Base-by-base conservation (phyloP, 2,113 vertebrate species). In the Dinomys branickii region DNA sequence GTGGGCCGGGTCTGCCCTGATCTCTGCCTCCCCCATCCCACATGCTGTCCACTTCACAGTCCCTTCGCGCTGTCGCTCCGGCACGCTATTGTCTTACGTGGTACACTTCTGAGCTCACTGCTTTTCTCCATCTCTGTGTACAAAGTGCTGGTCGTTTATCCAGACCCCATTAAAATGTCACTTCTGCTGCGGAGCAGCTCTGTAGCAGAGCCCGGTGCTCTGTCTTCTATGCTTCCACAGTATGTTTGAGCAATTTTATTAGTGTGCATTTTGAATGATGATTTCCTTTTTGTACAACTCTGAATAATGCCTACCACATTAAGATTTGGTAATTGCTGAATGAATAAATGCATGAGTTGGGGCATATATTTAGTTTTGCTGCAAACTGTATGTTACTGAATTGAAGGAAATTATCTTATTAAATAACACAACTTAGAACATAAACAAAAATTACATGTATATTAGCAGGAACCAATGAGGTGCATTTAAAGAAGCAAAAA, bases 331-430 rank as follows among this genome's bases (percentile, higher is more conserved):
- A 47, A 30, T 59, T 59, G 82, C 41, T 73, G n/a, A 35, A 26
- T 61, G 59, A 91, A 91, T 94, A 94, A 88, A 85, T 84, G 84
- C 54, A 56, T 91, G 84, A 35, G 77, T 93, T 54, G 84, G 87
- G 73, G 58, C 33, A n/a, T 41, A 71, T 61, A 26, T 26, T 94
- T 91, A 67, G 61, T 78, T 88, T 95, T 88, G 75, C 59, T 94
- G 12, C 10, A 69, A 82, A 77, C 52, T 83, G 24, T 22, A 50
- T 50, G n/a, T 56, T 59, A 73, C 35, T 26, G 52, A 91, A 67
- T 75, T 65, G 59, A 52, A 95, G 59, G 77, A 90, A 90, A 86
- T 88, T 88, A 81, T 84, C 69, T 84, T 85, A n/a, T 78, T 93
- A 80, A 91, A 80, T 63, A 93, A 84, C 30, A 86, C 38, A 87